These are phyloP conservation scores for Hestina assimilis DNA, from an alignment of 1,140 invertebrate species.

Conservation along the genomic window DNA sequence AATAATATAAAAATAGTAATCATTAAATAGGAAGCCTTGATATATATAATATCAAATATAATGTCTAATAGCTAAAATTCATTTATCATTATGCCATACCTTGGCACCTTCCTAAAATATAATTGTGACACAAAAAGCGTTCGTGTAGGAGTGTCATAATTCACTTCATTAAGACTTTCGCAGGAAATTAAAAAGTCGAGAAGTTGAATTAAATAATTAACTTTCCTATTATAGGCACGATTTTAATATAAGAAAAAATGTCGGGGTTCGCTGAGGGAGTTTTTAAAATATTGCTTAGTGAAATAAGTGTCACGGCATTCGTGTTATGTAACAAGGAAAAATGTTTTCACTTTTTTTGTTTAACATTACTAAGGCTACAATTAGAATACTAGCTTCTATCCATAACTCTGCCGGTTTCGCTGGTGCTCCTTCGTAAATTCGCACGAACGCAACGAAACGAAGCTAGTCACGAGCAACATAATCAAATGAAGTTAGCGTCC, in stretches of 20 bases:
- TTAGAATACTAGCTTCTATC: not conserved
- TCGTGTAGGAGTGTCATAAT: conserved; percentile 34
- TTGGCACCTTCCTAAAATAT: not conserved
- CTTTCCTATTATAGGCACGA: conserved; percentile 9
- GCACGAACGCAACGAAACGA: too few relatives aligned
- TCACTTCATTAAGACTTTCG: conserved; percentile 40
- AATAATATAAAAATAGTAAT: too few relatives aligned
- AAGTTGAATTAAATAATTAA: conserved; percentile 24
- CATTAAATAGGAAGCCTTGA: too few relatives aligned
- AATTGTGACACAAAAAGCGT: conserved; percentile 1
- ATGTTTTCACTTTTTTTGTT: not conserved
- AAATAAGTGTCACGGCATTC: not conserved
- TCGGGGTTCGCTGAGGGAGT: not conserved
- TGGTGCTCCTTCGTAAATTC: too few relatives aligned
- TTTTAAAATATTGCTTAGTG: conserved; percentile 4
- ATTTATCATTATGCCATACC: not conserved
- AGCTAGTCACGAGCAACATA: too few relatives aligned
- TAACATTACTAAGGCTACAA: not conserved
- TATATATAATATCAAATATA: too few relatives aligned
- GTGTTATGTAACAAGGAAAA: not conserved
- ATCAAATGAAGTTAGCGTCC: too few relatives aligned
- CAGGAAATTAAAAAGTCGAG: conserved; percentile 52
- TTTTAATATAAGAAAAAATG: conserved; percentile 13
- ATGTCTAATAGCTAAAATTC: too few relatives aligned
- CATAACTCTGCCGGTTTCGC: too few relatives aligned